Conservation (phyloP, 92 coral and sea anemone species). For the Heliopora coerulea region DNA sequence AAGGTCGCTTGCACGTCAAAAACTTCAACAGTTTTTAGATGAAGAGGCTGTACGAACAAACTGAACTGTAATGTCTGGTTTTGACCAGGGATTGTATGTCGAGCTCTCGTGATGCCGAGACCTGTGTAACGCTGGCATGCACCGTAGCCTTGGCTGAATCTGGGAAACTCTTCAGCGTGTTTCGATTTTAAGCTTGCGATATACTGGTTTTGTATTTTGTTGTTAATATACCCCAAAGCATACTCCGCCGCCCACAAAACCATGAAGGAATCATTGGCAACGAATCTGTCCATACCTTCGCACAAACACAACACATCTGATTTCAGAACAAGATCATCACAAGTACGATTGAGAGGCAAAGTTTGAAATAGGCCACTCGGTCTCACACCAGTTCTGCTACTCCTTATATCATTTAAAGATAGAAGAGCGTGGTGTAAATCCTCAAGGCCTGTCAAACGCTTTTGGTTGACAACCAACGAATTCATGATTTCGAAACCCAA, state of each 20-base stretch:
- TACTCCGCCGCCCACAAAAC: conserved; percentile 83
- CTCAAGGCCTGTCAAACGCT: conserved; percentile 63
- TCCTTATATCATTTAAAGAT: conserved; percentile 41
- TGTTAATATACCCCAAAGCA: conserved; percentile 82
- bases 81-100: conserved; percentile 61
- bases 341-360: conserved; percentile 79
- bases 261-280: conserved; percentile 55
- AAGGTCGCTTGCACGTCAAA: conserved; percentile 77
- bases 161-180: neutral
- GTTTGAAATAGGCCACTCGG: conserved; percentile 70
- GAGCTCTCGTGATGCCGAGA: conserved; percentile 63
- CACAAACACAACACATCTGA: conserved; percentile 86
- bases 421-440: conserved; percentile 69
- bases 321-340: conserved; percentile 67
- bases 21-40: conserved; percentile 56
- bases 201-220: conserved; percentile 72
- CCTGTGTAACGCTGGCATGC: conserved; percentile 88
- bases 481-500: conserved; percentile 69
- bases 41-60: conserved; percentile 66
- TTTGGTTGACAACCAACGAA: conserved; percentile 65
- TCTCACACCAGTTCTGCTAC: conserved; percentile 3
- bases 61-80: conserved; percentile 23
- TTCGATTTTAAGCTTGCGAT: conserved; percentile 30
- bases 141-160: conserved; percentile 58
- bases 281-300: conserved; percentile 71